Percentiles rank a stretch among this genome's conserved stretches.
These are phyloP conservation scores for Orcinus orca DNA, from an alignment of 2,113 vertebrate genomes.

Conservation along the genomic window DNA sequence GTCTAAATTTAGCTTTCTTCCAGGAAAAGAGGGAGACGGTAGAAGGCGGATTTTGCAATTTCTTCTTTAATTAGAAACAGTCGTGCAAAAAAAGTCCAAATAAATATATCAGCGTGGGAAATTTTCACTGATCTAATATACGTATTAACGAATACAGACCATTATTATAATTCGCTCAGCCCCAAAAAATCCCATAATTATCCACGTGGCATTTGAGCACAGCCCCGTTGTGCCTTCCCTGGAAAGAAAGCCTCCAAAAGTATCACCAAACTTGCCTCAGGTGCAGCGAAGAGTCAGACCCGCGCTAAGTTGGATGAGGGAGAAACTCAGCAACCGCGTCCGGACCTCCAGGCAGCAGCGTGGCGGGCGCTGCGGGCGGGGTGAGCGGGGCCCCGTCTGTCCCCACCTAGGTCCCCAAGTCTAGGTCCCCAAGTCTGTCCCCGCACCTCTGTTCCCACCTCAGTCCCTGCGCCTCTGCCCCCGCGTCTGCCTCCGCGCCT, in stretches of 20 bases:
- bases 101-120: background rate
- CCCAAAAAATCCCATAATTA: background rate
- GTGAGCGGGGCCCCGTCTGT: too few species aligned
- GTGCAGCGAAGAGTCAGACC: background rate
- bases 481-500: too few species aligned
- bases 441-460: too few species aligned
- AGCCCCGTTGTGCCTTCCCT: background rate
- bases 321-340: background rate
- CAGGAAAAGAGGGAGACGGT: background rate
- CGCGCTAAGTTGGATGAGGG: accelerated
- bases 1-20: background rate
- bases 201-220: background rate
- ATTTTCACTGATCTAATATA: background rate
- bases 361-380: background rate
- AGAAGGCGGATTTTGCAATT: background rate
- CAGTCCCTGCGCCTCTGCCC: background rate
- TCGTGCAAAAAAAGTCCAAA: background rate
- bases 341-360: background rate
- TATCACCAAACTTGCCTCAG: slow-evolving; percentile 53
- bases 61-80: background rate
- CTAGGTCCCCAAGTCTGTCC: background rate
- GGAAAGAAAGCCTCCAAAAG: background rate
- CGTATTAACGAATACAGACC: background rate
- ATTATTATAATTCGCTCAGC: background rate
- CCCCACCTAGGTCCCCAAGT: background rate